Evolutionary conservation across 2,797 vertebrate genomes (phyloP), one percentile per base, ranked within the genome.

Genomic region (Paguma larvata): DNA sequence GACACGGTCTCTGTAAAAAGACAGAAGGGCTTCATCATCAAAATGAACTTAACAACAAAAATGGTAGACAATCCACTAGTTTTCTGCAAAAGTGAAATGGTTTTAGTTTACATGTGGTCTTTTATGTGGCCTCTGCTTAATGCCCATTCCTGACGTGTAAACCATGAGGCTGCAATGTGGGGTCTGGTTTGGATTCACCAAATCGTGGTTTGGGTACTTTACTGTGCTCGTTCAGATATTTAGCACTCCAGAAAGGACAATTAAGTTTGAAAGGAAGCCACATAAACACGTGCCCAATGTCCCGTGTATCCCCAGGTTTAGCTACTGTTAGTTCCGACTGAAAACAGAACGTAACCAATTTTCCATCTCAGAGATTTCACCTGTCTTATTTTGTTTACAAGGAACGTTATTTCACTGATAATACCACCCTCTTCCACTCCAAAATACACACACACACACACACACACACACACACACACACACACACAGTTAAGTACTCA

Each of bases 201-300:
- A 83, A 34, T 72, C 25, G 6, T 9, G 3, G 44, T 68, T 38
- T 63, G 34, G 23, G 38, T 83, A 41, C 85, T 68, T 32, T 88
- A 44, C n/a, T 59, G 1, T 53, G 48, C 15, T 83, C 18, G 75
- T 73, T 73, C n/a, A 92, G 44, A 44, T 77, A 27, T 25, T 48
- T 73, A 93, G 56, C 13, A 63, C 7, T 34, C 38, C 25, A 48
- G 41, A 82, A 86, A 85, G 41, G n/a, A 80, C 38, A 77, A 27
- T 84, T 70, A 75, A 30, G 46, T 56, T 89, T 62, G 65, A 86
- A 92, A 89, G 34, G 56, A 91, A 91, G 85, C 62, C 67, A 6
- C 10, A 59, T 59, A 92, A n/a, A 56, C 53, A 44, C 46, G 10
- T 0, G 5, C 13, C 30, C 51, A 15, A 48, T 21, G 27, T 59